These are phyloP conservation scores for Ifrita kowaldi DNA, from an alignment of 2,113 vertebrate species.

Conservation along the genomic window DNA sequence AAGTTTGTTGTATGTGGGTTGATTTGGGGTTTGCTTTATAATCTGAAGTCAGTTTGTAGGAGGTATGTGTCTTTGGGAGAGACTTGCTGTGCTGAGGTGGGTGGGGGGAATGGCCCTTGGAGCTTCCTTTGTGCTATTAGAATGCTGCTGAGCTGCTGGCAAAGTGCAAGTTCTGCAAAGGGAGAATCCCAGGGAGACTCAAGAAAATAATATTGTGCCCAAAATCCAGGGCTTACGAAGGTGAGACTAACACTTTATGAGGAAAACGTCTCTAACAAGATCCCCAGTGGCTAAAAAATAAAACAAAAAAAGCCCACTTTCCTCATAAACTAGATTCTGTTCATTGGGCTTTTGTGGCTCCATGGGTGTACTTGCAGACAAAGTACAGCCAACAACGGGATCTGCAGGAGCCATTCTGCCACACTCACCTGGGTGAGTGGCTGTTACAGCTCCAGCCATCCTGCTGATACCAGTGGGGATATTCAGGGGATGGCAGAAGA, in stretches of 20 bases:
- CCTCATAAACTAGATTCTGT: background rate
- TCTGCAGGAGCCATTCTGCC: background rate
- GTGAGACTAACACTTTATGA: background rate
- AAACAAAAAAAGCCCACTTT: background rate
- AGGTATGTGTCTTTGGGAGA: background rate
- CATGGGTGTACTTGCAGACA: fast-evolving
- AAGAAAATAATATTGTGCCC: background rate
- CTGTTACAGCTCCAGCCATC: background rate
- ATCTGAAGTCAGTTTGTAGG: background rate
- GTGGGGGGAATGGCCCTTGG: background rate
- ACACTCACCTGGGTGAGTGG: fast-evolving
- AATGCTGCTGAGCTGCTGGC: background rate
- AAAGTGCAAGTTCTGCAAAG: background rate
- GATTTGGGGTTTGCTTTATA: background rate
- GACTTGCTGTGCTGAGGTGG: background rate
- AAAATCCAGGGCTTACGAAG: background rate
- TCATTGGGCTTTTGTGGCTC: background rate
- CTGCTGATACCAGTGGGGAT: background rate
- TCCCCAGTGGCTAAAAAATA: background rate
- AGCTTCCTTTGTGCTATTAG: background rate
- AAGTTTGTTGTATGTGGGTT: background rate
- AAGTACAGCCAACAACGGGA: too few relatives aligned
- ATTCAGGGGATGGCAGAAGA: background rate
- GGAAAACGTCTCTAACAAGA: background rate
- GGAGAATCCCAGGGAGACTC: background rate